These are phyloP conservation scores for Sinella curviseta DNA, from an alignment of 1,140 invertebrate genomes.

Conservation along the genomic window DNA sequence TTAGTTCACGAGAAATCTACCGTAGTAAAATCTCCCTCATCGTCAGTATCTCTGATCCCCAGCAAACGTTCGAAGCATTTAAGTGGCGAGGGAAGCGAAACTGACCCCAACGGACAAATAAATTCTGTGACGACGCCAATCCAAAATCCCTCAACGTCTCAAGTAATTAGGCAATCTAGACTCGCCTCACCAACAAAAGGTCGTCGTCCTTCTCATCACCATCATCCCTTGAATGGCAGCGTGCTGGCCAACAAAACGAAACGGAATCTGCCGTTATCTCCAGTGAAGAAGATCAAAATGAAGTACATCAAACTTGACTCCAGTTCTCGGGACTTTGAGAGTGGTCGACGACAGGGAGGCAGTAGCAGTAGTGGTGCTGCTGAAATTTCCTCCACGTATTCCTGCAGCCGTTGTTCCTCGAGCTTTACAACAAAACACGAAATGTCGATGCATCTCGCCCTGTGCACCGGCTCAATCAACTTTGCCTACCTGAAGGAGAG, in stretches of 20 bases:
- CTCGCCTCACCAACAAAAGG: too few relatives aligned
- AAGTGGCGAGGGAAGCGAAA: too few relatives aligned
- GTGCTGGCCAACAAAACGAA: not conserved
- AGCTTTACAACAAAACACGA: conserved; percentile 37
- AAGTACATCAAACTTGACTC: conserved; percentile 1
- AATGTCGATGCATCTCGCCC: conserved; percentile 30
- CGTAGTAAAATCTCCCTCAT: too few relatives aligned
- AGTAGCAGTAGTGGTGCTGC: too few relatives aligned
- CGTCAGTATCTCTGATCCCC: too few relatives aligned
- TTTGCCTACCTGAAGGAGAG: not conserved
- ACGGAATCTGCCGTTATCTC: not conserved
- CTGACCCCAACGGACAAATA: not conserved
- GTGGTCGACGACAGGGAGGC: too few relatives aligned
- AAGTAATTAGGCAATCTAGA: too few relatives aligned
- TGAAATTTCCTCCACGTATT: not conserved
- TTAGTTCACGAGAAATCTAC: too few relatives aligned
- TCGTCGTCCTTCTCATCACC: not conserved
- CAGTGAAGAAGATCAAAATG: not conserved
- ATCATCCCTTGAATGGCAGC: not conserved
- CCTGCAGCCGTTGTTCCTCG: conserved; percentile 29
- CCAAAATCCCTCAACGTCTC: too few relatives aligned
- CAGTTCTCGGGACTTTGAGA: not conserved
- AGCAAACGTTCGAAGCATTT: not conserved
- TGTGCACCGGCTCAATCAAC: conserved; percentile 27
- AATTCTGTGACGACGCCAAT: not conserved